Conservation (phyloP, 2,888 invertebrate genomes). For the Chloroclysta siterata region DNA sequence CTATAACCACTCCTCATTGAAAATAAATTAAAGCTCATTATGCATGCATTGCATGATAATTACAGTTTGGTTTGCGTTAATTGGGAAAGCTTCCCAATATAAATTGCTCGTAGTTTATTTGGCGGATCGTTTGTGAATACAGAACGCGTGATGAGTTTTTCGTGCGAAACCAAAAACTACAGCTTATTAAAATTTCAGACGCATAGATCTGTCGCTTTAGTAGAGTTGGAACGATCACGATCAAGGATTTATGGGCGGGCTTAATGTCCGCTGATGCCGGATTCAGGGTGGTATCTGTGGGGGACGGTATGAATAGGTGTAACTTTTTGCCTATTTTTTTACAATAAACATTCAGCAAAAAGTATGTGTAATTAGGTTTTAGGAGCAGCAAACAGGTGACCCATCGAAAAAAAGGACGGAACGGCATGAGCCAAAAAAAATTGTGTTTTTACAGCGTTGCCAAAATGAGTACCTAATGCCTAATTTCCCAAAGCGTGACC, state of each 20-base stretch:
- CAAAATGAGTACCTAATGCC: no score
- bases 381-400: no score
- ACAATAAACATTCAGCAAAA: no score
- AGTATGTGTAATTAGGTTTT: no score
- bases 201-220: slow-evolving; percentile 38
- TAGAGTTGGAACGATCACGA: slow-evolving; percentile 39
- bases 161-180: slow-evolving; percentile 28
- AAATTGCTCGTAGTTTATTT: slow-evolving; percentile 27
- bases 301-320: no score
- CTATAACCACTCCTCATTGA: slow-evolving; percentile 5
- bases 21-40: slow-evolving; percentile 14
- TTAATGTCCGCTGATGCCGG: slow-evolving; percentile 22
- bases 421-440: no score
- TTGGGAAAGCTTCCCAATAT: slow-evolving; percentile 19
- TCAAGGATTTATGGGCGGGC: slow-evolving; percentile 38
- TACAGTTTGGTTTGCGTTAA: slow-evolving; percentile 13
- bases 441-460: no score
- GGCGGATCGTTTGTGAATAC: slow-evolving; percentile 9
- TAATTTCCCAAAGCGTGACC: no score
- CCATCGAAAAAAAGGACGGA: no score
- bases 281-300: no score
- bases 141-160: slow-evolving; percentile 18
- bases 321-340: no score
- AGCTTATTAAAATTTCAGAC: slow-evolving; percentile 40
- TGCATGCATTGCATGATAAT: slow-evolving; percentile 11